Evolutionary conservation across 2,888 invertebrate genomes (phyloP).

Genomic region (Conops quadrifasciatus): DNA sequence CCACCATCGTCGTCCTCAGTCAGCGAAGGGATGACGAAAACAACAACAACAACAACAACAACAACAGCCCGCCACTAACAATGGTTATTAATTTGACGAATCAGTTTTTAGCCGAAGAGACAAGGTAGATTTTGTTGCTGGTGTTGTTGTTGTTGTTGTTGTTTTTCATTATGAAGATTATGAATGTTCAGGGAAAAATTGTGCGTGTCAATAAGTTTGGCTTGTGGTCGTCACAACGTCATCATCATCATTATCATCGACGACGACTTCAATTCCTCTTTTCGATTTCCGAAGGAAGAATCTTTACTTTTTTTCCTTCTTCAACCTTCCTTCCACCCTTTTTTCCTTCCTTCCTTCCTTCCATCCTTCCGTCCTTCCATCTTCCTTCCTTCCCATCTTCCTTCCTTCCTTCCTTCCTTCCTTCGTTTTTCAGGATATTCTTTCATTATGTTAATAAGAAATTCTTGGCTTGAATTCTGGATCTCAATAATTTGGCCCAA

Average conservation of each 20-base stretch:
- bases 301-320: no score
- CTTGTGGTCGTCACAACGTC: not conserved
- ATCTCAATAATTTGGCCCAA: not conserved
- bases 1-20: no score
- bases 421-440: constrained; percentile 44
- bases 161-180: constrained; percentile 29
- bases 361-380: not conserved
- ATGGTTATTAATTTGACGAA: constrained; percentile 6
- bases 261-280: not conserved
- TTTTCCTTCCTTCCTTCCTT: not conserved
- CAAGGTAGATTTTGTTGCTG: no score
- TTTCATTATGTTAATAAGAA: constrained; percentile 6
- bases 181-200: not conserved
- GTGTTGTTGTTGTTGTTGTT: constrained; percentile 36
- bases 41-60: no score
- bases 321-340: not conserved
- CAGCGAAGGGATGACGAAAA: no score
- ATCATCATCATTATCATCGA: not conserved
- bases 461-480: not conserved
- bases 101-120: no score
- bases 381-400: not conserved
- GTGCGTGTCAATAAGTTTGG: not conserved
- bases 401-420: constrained; percentile 38
- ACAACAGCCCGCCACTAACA: not conserved
- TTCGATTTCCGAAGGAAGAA: no score